Base-by-base conservation (phyloP, 1,140 invertebrate genomes). In the Drosophila rufa region DNA sequence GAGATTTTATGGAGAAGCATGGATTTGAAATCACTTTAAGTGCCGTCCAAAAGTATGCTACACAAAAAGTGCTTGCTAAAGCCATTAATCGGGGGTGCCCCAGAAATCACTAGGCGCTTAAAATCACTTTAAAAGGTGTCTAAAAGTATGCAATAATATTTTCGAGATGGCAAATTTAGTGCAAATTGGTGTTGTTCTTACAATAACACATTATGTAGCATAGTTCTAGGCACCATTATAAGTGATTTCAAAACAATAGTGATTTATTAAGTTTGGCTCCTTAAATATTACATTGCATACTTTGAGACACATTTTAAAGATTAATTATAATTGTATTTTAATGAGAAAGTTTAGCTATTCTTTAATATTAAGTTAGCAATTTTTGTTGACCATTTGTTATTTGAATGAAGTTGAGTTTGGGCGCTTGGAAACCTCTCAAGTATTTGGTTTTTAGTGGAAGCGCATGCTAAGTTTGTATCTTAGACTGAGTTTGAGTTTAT, bases 381-480 rank as follows among this genome's bases (percentile, higher is more conserved):
- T 45, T 45, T 57, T 36, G 43, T 30, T 55, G 45, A 40, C 42
- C 17, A 27, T 38, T 45, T 48, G 45, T 42, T 78, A 17, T 56
- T 59, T 53, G 4, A 36, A 56, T 48, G 62, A 9, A 30, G 47
- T 66, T 42, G 22, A 51, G 40, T 58, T n/a, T 33, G 59, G 46
- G 58, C 53, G 62, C 45, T 76, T 61, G 38, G 51, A 58, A 70
- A 46, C 47, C 45, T 55, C 58, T 30, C 2, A 43, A 30, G 36
- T 68, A 57, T 22, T 47, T 70, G 40, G 15, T 46, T 58, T 87
- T 83, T 87, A 80, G 79, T 87, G 38, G 22, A 80, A 53, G 70
- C 64, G 76, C 84, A 87, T 89, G 84, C 85, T 61, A 58, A 56
- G 62, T 46, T 68, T 71, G n/a, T 48, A 61, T 61, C 30, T 64